Base-by-base conservation (phyloP, 2,113 vertebrate species). In the Percina caprodes region DNA sequence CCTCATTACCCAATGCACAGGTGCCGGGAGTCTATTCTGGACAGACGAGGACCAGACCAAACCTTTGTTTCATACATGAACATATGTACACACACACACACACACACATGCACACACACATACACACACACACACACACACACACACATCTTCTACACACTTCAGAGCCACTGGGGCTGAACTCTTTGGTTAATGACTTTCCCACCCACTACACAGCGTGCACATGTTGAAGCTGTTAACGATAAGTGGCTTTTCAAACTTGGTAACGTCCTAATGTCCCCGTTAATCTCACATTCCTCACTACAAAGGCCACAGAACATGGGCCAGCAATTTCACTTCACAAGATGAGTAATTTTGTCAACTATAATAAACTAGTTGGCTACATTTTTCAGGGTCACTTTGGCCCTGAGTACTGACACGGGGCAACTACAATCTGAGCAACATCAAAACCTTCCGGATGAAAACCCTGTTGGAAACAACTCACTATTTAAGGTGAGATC, bases 181-280 rank as follows among this genome's bases (percentile, higher is more conserved):
- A 86, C 87, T 85, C 79, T 74, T 83, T 59, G 83, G 87, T 91
- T 91, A 94, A 92, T 94, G 91, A 85, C 89, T 93, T 93, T 92
- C 92, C 92, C 93, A 93, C 93, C 91, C 91, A 93, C 91, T 91
- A 91, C 90, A 92, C 90, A 81, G 88, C 85, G 54, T 79, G 91
- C 90, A 94, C 93, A 94, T 94, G 92, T 84, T 94, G 92, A 93
- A 94, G 89, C 90, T 84, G 92, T 94, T 94, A 93, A 90, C 79
- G 71, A 90, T 94, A 93, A 94, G 88, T 91, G 92, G 90, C 86
- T 93, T 92, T 92, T 91, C 88, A 19, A 89, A 91, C 89, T 89
- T 90, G 88, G 91, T 93, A 88, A 92, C 78, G 86, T 92, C 88
- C 91, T 93, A 90, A 94, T 89, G 89, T 93, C 88, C 89, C 90